Percentiles rank a stretch among this genome's conserved stretches.
Conservation (phyloP, 1,140 invertebrate species). For the Drosophila pallidifrons region DNA sequence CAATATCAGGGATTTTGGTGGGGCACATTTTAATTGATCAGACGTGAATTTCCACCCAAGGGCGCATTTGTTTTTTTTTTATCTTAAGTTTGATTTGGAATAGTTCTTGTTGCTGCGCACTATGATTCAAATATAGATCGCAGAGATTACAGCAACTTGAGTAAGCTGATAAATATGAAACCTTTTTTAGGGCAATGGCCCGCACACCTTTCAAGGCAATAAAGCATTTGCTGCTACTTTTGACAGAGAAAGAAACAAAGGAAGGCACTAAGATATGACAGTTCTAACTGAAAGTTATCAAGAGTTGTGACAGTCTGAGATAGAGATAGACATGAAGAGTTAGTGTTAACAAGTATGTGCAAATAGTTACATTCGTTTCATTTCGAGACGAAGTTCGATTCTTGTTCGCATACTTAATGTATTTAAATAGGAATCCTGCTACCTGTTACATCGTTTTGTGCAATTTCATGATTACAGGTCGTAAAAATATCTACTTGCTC, state of each 20-base stretch:
- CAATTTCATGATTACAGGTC: constrained; percentile 10
- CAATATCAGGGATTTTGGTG: not conserved
- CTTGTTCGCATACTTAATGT: not conserved
- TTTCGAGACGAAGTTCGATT: too few species aligned
- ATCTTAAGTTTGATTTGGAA: not conserved
- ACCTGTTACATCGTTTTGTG: constrained; percentile 13
- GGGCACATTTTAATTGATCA: not conserved
- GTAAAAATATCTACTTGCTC: constrained; percentile 9
- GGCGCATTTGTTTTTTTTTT: not conserved
- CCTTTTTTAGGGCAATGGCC: not conserved
- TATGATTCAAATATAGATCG: not conserved
- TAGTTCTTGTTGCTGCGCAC: not conserved
- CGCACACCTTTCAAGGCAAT: too few species aligned
- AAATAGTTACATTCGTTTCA: too few species aligned
- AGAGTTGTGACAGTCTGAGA: too few species aligned
- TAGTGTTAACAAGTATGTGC: too few species aligned
- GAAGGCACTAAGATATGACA: too few species aligned
- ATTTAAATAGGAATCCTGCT: not conserved
- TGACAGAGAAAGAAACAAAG: too few species aligned
- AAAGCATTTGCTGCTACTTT: too few species aligned
- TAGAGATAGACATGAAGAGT: too few species aligned
- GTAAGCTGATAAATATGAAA: not conserved
- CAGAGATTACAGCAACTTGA: not conserved
- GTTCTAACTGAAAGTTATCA: too few species aligned
- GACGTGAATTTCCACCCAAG: not conserved